Evolutionary conservation across 2,113 vertebrate genomes (phyloP).

Genomic region (Tapirus terrestris): DNA sequence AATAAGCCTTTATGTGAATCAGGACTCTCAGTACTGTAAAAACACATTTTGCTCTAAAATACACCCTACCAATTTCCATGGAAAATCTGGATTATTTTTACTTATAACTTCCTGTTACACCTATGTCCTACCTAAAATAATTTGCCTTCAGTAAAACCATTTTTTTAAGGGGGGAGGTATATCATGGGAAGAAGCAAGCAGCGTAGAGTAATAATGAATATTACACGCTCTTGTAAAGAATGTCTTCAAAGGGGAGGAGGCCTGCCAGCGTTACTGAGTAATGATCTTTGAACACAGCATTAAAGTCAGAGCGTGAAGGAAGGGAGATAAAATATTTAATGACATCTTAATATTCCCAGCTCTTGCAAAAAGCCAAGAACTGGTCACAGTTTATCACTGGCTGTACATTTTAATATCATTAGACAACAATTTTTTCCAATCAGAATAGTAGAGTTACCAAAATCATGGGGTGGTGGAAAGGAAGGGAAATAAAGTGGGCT

Average conservation of each 20-base stretch:
- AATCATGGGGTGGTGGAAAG: neutral
- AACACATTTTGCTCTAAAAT: slow-evolving; percentile 3
- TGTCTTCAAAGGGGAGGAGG: slow-evolving; percentile 59
- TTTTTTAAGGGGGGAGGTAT: neutral
- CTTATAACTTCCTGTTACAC: neutral
- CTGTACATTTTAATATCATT: slow-evolving; percentile 60
- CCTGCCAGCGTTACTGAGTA: slow-evolving; percentile 62
- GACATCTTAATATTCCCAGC: slow-evolving; percentile 74
- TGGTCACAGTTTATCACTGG: slow-evolving; percentile 68
- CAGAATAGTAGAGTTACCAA: slow-evolving; percentile 51
- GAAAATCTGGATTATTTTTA: neutral
- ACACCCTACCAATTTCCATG: neutral
- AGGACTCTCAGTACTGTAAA: neutral
- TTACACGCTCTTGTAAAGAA: slow-evolving; percentile 50
- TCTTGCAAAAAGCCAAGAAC: slow-evolving; percentile 65
- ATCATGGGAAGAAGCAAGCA: neutral
- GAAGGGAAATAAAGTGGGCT: slow-evolving; percentile 12
- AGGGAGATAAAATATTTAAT: slow-evolving; percentile 76
- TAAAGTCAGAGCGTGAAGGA: slow-evolving; percentile 71
- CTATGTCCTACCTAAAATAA: slow-evolving; percentile 26
- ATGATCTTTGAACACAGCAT: slow-evolving; percentile 70
- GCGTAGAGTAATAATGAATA: slow-evolving; percentile 56
- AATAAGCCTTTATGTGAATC: neutral
- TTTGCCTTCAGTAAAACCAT: neutral
- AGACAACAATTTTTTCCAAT: slow-evolving; percentile 71